These are phyloP conservation scores for Gopherus flavomarginatus DNA, from an alignment of 2,113 vertebrate genomes.

Conservation along the genomic window DNA sequence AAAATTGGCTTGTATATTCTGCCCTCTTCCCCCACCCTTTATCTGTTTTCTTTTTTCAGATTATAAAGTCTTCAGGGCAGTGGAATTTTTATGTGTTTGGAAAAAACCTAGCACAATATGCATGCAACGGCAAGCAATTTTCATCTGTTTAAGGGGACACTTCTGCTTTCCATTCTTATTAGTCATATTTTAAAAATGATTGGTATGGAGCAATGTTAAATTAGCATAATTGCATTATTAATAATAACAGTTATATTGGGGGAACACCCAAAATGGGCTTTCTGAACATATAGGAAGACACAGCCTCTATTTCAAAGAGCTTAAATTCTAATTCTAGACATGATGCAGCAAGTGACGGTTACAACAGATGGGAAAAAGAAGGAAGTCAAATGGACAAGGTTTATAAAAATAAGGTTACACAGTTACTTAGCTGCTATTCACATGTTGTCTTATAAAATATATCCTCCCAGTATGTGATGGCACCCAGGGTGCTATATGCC, in stretches of 20 bases:
- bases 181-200: not conserved
- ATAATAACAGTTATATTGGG: not conserved
- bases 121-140: not conserved
- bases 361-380: not conserved
- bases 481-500: not conserved
- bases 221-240: not conserved
- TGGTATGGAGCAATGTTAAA: not conserved
- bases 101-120: not conserved
- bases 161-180: not conserved
- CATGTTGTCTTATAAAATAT: not conserved
- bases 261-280: not conserved
- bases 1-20: not conserved
- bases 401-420: not conserved
- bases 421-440: not conserved
- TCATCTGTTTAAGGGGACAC: not conserved
- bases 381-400: not conserved
- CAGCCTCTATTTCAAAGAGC: not conserved
- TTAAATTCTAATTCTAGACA: not conserved
- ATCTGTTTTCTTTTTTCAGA: not conserved
- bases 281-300: too few relatives aligned
- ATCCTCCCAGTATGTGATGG: not conserved
- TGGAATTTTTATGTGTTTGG: not conserved
- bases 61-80: too few relatives aligned
- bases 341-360: not conserved
- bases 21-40: not conserved